phyloP scores from a whole-genome alignment of 2,888 invertebrate genomes.

The Argyra leucocephala region DNA sequence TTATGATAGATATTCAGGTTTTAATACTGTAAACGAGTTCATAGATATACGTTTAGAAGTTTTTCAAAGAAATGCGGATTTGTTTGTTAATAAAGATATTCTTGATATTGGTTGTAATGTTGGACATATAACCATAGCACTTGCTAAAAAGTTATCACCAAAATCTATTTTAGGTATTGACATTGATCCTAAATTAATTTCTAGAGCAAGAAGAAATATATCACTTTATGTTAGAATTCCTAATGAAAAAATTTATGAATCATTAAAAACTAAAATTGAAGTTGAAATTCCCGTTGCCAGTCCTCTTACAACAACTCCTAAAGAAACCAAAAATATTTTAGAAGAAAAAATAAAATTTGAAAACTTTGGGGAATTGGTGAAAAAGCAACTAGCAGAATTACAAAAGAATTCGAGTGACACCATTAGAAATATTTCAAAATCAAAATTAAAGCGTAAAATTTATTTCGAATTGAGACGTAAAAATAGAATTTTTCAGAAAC shows the following conservation, averaged over 20 bases:
- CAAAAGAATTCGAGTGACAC: conserved; percentile 14
- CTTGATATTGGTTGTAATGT: conserved; percentile 97
- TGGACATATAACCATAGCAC: conserved; percentile 84
- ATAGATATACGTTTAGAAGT: conserved; percentile 75
- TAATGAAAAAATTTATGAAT: conserved; percentile 16
- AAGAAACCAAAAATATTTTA: conserved; percentile 1
- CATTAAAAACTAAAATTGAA: conserved; percentile 4
- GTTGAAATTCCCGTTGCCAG: background rate
- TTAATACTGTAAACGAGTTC: conserved; percentile 73
- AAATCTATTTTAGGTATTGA: conserved; percentile 85
- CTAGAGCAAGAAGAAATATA: conserved; percentile 43
- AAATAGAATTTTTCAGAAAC: background rate
- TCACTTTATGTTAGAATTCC: conserved; percentile 41
- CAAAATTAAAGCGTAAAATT: conserved; percentile 5
- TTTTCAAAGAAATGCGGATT: conserved; percentile 65
- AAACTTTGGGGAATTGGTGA: background rate
- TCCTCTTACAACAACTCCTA: conserved; percentile 18
- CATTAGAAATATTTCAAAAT: conserved; percentile 9
- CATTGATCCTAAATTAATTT: conserved; percentile 80
- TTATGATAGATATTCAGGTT: conserved; percentile 94
- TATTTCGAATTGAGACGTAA: background rate
- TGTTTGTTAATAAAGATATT: conserved; percentile 83
- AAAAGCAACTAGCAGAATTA: conserved; percentile 12
- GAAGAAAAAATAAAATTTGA: conserved; percentile 13
- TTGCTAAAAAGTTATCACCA: conserved; percentile 79